A percentile compares a stretch with the other conserved stretches of the same genome.
Evolutionary conservation across 2,113 vertebrate species (phyloP).

Genomic region (Menidia beryllina): DNA sequence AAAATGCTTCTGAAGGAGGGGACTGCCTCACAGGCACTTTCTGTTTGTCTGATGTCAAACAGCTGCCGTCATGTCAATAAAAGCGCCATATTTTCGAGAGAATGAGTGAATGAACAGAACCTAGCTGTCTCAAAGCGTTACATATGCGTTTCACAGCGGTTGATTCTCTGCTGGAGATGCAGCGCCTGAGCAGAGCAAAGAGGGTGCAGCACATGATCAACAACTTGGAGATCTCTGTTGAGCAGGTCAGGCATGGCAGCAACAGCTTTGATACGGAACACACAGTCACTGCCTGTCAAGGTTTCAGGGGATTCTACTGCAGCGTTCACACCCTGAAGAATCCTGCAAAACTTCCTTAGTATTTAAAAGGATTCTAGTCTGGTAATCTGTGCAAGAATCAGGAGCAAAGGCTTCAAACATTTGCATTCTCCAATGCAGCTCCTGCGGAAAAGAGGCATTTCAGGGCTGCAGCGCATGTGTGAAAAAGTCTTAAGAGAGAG

Average conservation of each 20-base stretch:
- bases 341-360: no score
- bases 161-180: background rate
- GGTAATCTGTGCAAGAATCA: background rate
- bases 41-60: slow-evolving; percentile 6
- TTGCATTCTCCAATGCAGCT: background rate
- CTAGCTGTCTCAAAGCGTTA: background rate
- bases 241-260: background rate
- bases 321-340: no score
- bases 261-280: background rate
- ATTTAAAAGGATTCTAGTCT: no score
- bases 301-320: background rate
- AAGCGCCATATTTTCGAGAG: background rate
- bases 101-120: background rate
- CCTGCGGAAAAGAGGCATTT: background rate
- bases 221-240: background rate
- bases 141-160: background rate
- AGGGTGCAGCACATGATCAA: background rate
- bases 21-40: background rate
- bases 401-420: background rate
- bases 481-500: background rate
- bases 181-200: background rate
- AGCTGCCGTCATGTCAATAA: background rate
- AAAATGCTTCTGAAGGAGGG: background rate
- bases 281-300: background rate
- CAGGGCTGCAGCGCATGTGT: background rate